Base-by-base conservation (phyloP, 2,888 invertebrate genomes). In the Aporophyla lueneburgensis region DNA sequence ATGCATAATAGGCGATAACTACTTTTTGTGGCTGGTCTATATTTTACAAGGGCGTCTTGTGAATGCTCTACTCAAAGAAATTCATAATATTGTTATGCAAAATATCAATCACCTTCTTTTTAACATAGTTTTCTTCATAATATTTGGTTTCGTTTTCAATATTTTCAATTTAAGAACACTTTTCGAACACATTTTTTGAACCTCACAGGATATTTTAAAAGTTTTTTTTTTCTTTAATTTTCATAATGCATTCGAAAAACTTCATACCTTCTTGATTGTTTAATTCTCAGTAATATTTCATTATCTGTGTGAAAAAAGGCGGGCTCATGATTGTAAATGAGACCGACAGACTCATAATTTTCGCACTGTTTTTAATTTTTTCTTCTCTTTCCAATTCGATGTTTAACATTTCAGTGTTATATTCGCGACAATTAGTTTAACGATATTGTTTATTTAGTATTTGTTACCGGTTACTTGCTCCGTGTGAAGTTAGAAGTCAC, bases 21-120 rank as follows among this genome's bases (percentile, higher is more conserved):
- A 43, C 21, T 69, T 74, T 73, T 80, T 80, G 59, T 51, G 9
- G 40, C 12, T 16, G n/a, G 40, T 79, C n/a, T 67, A 49, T 71
- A 83, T 79, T 78, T 67, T 71, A 83, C 84, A 80, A 83, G 80
- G 62, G 61, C 66, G 24, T 67, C 56, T 27, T 59, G 53, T 65
- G 6, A 65, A 51, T 21, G 43, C 49, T 54, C 16, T 19, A 61
- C 51, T 62, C 10, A 76, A 51, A 63, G 76, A 80, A 76, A 65
- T 49, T 49, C 9, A 27, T 49, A 53, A 16, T 65, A 54, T 21
- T 67, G 27, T 49, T 16, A 21, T 40, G 24, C 21, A 33, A 12
- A 54, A 72, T 49, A 24, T 40, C 51, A 7, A 51, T 51, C 14
- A 56, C 27, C 19, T 24, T 16, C 24, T 24, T 10, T n/a, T 33